Percentiles rank a stretch among this genome's conserved stretches.
These are phyloP conservation scores for Tenthredo livida DNA, from an alignment of 2,888 invertebrate species.

Conservation along the genomic window DNA sequence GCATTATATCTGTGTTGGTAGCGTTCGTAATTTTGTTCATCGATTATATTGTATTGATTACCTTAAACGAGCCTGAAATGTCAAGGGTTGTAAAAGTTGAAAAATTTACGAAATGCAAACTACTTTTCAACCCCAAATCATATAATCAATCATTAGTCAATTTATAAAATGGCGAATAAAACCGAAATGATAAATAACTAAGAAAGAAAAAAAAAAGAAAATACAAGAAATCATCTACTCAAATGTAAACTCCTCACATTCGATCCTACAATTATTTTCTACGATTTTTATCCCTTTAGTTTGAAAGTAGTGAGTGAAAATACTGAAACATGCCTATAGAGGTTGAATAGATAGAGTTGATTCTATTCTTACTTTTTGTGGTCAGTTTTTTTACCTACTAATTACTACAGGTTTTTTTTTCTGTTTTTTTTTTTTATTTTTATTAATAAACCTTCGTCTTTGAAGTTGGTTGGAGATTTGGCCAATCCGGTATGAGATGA, in stretches of 20 bases:
- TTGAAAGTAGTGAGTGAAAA: background rate
- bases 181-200: background rate
- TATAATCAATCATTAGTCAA: background rate
- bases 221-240: background rate
- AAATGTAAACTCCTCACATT: background rate
- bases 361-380: background rate
- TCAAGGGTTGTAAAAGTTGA: background rate
- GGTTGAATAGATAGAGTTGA: background rate
- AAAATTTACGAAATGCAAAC: background rate
- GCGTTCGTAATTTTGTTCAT: background rate
- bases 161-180: background rate
- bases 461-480: constrained; percentile 62
- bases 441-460: background rate
- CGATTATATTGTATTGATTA: background rate
- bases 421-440: background rate
- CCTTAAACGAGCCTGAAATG: background rate
- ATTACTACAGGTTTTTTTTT: background rate
- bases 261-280: background rate
- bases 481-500: constrained; percentile 71
- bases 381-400: background rate
- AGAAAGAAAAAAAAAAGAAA: background rate
- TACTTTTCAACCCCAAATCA: background rate
- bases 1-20: background rate
- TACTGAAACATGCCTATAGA: background rate
- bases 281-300: background rate